A percentile compares a stretch with the other conserved stretches of the same genome.
Evolutionary conservation across 2,113 vertebrate genomes (phyloP).

Genomic region (Pontoporia blainvillei): DNA sequence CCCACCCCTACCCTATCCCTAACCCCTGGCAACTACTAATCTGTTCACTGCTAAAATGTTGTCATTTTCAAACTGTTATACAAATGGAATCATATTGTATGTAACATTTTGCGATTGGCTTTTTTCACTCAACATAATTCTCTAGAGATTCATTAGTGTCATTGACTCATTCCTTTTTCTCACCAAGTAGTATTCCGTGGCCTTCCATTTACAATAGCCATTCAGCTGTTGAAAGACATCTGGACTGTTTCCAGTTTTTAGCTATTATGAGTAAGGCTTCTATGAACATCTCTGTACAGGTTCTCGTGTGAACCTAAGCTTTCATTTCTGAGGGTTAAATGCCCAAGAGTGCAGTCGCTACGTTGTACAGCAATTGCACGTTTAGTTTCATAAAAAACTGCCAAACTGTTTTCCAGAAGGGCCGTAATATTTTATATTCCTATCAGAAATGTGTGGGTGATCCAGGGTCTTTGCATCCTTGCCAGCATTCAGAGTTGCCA

Average conservation of each 20-base stretch:
- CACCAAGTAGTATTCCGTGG: not conserved
- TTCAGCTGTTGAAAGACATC: not conserved
- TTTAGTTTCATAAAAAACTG: constrained; percentile 36
- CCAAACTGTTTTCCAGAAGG: not conserved
- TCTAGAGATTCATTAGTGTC: not conserved
- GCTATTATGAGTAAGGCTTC: not conserved
- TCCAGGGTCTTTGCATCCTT: not conserved
- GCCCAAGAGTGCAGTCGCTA: not conserved
- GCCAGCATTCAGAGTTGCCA: not conserved
- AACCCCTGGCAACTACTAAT: not conserved
- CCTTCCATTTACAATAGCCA: not conserved
- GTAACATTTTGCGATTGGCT: not conserved
- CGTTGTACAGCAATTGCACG: not conserved
- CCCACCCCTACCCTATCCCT: not conserved
- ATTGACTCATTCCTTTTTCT: not conserved
- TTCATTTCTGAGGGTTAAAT: constrained; percentile 33
- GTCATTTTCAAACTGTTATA: not conserved
- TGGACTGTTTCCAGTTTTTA: not conserved
- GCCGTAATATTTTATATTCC: not conserved
- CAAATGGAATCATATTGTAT: not conserved
- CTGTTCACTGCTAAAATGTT: not conserved
- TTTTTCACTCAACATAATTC: not conserved
- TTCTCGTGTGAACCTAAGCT: constrained; percentile 22
- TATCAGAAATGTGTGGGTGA: not conserved
- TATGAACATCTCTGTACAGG: not conserved